Conservation (phyloP, 1,140 invertebrate genomes). For the Drosophila kohkoa region DNA sequence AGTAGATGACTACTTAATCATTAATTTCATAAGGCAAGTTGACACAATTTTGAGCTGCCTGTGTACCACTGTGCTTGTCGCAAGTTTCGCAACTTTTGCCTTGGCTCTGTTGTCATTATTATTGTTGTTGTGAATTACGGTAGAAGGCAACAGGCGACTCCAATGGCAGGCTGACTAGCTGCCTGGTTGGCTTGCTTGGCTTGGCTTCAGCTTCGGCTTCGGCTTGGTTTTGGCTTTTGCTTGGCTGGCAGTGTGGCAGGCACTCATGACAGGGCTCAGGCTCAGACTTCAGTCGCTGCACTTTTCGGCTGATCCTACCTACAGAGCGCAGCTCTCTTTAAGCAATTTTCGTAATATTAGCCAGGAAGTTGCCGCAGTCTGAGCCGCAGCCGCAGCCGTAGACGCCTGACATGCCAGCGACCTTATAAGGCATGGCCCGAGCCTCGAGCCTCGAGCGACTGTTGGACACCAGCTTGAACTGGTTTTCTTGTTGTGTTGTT, state of each 20-base stretch:
- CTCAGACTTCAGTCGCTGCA: constrained; percentile 43
- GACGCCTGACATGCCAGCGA: constrained; percentile 69
- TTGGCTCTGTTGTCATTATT: constrained; percentile 65
- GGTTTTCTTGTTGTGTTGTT: constrained; percentile 44
- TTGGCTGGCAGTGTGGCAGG: constrained; percentile 25
- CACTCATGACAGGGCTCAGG: constrained; percentile 38
- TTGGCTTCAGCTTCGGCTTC: too few species aligned
- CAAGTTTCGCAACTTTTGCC: constrained; percentile 71
- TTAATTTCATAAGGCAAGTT: too few species aligned
- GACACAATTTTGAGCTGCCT: background rate
- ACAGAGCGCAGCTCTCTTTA: constrained; percentile 45
- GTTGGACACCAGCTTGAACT: constrained; percentile 47
- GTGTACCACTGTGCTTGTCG: constrained; percentile 58
- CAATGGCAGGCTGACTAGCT: constrained; percentile 45
- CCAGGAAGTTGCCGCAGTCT: constrained; percentile 71
- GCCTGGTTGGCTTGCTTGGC: background rate
- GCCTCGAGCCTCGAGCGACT: constrained; percentile 27
- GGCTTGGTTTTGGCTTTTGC: too few species aligned
- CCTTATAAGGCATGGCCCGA: constrained; percentile 67
- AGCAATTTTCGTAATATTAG: constrained; percentile 84
- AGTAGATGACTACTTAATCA: too few species aligned
- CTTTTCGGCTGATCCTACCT: constrained; percentile 67
- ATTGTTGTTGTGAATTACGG: constrained; percentile 78
- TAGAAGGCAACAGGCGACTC: constrained; percentile 75
- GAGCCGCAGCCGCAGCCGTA: constrained; percentile 25